Percentiles rank a stretch among this genome's conserved stretches.
These are phyloP conservation scores for Oreortyx pictus DNA, from an alignment of 2,797 vertebrate species.

Conservation along the genomic window DNA sequence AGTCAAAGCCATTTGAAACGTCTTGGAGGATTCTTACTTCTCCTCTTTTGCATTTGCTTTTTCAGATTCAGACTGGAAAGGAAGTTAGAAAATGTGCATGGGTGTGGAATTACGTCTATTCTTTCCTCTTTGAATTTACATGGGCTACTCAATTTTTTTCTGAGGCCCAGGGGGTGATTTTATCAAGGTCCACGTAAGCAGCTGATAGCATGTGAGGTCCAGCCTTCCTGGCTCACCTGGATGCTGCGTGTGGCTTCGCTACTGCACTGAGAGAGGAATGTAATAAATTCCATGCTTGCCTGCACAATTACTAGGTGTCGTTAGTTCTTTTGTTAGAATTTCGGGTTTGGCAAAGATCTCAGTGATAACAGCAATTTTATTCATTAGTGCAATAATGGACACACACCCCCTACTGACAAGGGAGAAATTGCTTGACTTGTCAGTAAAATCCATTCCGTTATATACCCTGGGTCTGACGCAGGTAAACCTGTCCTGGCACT, in stretches of 20 bases:
- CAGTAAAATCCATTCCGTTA: no score
- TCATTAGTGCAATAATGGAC: no score
- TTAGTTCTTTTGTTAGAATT: not conserved
- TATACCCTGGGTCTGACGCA: no score
- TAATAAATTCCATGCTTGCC: fast-evolving
- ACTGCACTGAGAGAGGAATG: not conserved
- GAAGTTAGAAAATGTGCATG: slow-evolving; percentile 34
- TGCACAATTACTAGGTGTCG: not conserved
- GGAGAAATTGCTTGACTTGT: no score
- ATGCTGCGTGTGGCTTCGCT: fast-evolving
- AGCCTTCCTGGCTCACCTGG: not conserved
- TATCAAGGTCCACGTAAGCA: not conserved
- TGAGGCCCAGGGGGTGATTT: not conserved
- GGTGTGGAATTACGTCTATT: slow-evolving; percentile 44
- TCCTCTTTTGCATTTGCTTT: not conserved
- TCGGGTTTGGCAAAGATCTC: no score
- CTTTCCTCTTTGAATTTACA: slow-evolving; percentile 59
- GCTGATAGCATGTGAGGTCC: not conserved
- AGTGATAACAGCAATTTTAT: no score
- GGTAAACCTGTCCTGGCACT: no score
- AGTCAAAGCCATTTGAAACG: not conserved
- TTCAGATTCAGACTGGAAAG: slow-evolving; percentile 3
- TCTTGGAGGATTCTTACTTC: not conserved
- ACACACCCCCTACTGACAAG: no score
- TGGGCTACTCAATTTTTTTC: slow-evolving; percentile 39